Evolutionary conservation across 2,888 invertebrate genomes (phyloP).

Genomic region (Dicyrtomina minuta): DNA sequence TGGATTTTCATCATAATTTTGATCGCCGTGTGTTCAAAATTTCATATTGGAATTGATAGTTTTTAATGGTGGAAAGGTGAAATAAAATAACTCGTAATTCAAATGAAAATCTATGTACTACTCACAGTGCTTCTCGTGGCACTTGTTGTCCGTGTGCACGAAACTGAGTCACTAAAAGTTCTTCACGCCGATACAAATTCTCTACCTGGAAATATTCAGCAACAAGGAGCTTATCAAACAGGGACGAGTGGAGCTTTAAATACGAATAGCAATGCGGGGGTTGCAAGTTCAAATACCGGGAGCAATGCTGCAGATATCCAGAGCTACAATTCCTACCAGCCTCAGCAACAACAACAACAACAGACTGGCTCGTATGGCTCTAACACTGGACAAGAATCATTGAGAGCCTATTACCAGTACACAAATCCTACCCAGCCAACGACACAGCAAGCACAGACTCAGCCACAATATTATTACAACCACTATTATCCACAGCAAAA

Average conservation of each 20-base stretch:
- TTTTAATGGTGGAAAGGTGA: too few species aligned
- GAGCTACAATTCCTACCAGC: not conserved
- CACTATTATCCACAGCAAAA: not conserved
- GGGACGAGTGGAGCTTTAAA: too few species aligned
- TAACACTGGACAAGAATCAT: not conserved
- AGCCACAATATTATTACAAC: not conserved
- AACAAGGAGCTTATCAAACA: not conserved
- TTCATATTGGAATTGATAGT: not conserved
- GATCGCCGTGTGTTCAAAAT: not conserved
- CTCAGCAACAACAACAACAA: slow-evolving; percentile 3
- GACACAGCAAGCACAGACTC: not conserved
- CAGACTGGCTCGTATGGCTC: not conserved
- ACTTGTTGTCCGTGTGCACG: slow-evolving; percentile 4
- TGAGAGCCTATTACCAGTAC: not conserved
- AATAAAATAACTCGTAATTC: not conserved
- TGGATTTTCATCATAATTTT: too few species aligned
- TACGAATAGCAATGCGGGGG: too few species aligned
- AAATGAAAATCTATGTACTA: not conserved
- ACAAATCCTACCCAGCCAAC: not conserved
- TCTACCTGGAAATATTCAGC: not conserved
- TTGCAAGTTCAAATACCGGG: too few species aligned
- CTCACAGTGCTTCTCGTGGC: slow-evolving; percentile 10
- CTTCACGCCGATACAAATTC: not conserved
- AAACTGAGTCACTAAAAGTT: slow-evolving; percentile 1
- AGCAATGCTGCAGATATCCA: not conserved